phyloP scores from a whole-genome alignment of 2,113 vertebrate species.

The Promerops cafer region DNA sequence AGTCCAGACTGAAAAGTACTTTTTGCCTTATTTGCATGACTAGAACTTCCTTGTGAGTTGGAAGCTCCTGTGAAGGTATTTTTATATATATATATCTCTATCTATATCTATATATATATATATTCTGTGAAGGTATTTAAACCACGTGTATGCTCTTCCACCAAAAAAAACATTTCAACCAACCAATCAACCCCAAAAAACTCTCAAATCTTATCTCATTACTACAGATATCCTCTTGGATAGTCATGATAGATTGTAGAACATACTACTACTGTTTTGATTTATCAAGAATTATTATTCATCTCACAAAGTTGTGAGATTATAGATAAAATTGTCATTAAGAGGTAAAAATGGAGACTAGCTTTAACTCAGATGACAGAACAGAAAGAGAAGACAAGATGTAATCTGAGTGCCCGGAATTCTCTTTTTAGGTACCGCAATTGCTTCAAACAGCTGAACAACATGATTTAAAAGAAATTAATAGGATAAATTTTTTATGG shows the following conservation, averaged over 20 bases:
- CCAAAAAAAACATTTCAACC: background rate
- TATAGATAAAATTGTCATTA: background rate
- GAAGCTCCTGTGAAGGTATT: background rate
- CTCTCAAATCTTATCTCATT: background rate
- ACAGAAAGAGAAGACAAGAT: background rate
- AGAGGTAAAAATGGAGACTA: background rate
- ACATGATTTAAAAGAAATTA: background rate
- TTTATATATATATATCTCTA: too few relatives aligned
- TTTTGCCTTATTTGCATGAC: background rate
- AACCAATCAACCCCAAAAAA: accelerated
- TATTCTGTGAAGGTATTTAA: background rate
- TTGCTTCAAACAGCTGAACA: background rate
- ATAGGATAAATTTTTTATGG: background rate
- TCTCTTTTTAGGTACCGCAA: background rate
- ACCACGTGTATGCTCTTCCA: background rate
- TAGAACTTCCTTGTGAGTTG: background rate
- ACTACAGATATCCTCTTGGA: background rate
- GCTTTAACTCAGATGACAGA: background rate
- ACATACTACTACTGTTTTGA: background rate
- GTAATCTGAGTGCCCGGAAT: background rate
- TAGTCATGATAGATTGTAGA: background rate
- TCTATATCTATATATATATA: background rate
- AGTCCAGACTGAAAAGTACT: background rate
- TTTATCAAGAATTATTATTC: background rate
- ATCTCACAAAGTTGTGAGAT: background rate